Evolutionary conservation across 2,113 vertebrate species (phyloP), one percentile per base, ranked within the genome.

Genomic region (Myrmecobius fasciatus): DNA sequence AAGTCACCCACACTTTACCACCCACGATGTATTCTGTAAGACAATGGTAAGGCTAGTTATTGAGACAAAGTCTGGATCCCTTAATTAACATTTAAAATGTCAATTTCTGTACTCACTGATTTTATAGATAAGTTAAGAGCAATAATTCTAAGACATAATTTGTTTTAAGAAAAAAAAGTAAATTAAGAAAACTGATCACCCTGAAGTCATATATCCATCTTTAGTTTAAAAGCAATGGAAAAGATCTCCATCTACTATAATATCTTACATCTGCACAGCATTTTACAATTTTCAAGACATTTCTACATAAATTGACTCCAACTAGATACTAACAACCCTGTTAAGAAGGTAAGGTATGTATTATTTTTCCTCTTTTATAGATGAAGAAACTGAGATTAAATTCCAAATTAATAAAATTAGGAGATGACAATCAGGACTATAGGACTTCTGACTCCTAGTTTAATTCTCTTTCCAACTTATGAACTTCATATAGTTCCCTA

Each of bases 1-100:
- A 83, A 83, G 6, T 43, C 67, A 83, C n/a, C 5, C 67, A 83
- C 14, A 83, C n/a, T 28, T 90, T 94, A 53, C 31, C 92, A 93
- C 89, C 48, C 26, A 47, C 89, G 92, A 60, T 56, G 26, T 91
- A 17, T 47, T 90, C 89, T 51, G 56, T 46, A 97, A 94, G 53
- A 43, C 31, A 92, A n/a, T 36, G 53, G 91, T 92, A 97, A 95
- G 6, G 89, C 31, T 3, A 52, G 67, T 95, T 96, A 97, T 91
- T 49, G 83, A 92, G 75, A 52, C 43, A 95, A 49, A 89, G 8
- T 53, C 31, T 53, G n/a, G n/a, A 94, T 49, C 36, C 92, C 75
- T 91, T 93, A 92, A 53, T 95, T 93, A 95, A 94, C 49, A 67
- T 48, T 88, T 91, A 97, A 43, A 91, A 26, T 48, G 26, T 90